Evolutionary conservation across 2,113 vertebrate genomes (phyloP), one percentile per base, ranked within the genome.

Genomic region (Hirundichthys speculiger): DNA sequence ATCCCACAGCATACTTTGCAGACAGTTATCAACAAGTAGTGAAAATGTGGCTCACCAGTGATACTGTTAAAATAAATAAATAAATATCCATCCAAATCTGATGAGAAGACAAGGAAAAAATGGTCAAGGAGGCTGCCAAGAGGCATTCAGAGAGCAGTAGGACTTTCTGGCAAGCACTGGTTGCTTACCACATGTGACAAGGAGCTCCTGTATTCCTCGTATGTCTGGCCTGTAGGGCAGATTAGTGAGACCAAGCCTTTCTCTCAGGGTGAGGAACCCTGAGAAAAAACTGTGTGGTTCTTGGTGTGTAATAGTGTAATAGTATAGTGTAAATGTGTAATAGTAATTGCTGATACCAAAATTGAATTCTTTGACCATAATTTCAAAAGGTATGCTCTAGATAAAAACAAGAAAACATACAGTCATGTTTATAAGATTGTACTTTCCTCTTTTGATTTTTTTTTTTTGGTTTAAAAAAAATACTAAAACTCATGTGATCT

Each of bases 61-160:
- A 58, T 55, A 9, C 9, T 27, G 16, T 14, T 19, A 27, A 11
- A n/a, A n/a, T n/a, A 16, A 30, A 55, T n/a, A 55, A 4, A 34
- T 4, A 27, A 19, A 39, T 13, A 18, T 54, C 19, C 15, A 20
- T 21, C 19, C 55, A 25, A 22, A 16, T 13, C 21, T 25, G 21
- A 57, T 22, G 10, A 43, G 41, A 27, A 43, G 15, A 45, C n/a
- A 11, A 43, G 7, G 41, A 45, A 52, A 52, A 52, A 16, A 30
- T n/a, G 50, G 25, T 30, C 50, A 30, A 15, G 0, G 13, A 57
- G 21, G 16, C 38, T 45, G 55, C 41, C 41, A 58, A 43, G 41
- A 27, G 41, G 55, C 55, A 43, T 16, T 24, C 22, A 45, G 27
- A 24, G 55, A 45, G 41, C 55, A 58, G 55, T 40, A 58, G 55